Base-by-base conservation (phyloP, 2,797 vertebrate species). In the Decapterus maruadsi region DNA sequence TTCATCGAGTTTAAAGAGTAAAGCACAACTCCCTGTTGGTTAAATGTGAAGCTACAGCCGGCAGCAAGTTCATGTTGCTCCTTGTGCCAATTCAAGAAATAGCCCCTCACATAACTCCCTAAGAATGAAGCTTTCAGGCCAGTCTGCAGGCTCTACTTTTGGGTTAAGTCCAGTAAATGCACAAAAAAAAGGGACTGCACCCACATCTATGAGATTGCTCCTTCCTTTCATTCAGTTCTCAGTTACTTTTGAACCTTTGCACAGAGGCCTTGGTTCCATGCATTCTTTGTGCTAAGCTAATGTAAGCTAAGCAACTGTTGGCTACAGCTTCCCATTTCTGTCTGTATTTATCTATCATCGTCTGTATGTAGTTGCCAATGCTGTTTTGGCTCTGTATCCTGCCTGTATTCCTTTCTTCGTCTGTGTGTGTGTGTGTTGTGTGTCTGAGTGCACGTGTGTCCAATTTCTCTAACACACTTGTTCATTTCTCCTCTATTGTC, bases 401-500 rank as follows among this genome's bases (percentile, higher is more conserved):
- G 31, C 31, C 4, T 34, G 4, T 34, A 34, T 34, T 34, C 31
- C 29, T 78, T 29, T 77, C 53, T 38, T 42, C 54, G 22, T 38
- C 36, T 46, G 45, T 19, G 45, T 42, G 29, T 20, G 48, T 48
- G 54, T 16, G 46, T 66, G 16, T 16, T 16, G 43, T 46, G 48
- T 14, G 16, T 29, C 17, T 51, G 19, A 14, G 45, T 29, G n/a
- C 45, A 38, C 19, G 51, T 45, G 36, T 17, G 34, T 19, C 16
- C 16, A 59, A 10, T 86, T 68, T 78, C 80, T 62, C 60, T 66
- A 55, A 81, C 29, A 77, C 85, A 86, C 61, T 81, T 83, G 87
- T 68, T 58, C 60, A 62, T 75, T 81, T 87, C 62, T 78, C 65
- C 59, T 88, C 83, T 77, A 81, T 89, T 86, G 64, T 72, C 87